These are phyloP conservation scores for Pristionchus pacificus DNA, from an alignment of 1,140 invertebrate genomes.

Conservation along the genomic window DNA sequence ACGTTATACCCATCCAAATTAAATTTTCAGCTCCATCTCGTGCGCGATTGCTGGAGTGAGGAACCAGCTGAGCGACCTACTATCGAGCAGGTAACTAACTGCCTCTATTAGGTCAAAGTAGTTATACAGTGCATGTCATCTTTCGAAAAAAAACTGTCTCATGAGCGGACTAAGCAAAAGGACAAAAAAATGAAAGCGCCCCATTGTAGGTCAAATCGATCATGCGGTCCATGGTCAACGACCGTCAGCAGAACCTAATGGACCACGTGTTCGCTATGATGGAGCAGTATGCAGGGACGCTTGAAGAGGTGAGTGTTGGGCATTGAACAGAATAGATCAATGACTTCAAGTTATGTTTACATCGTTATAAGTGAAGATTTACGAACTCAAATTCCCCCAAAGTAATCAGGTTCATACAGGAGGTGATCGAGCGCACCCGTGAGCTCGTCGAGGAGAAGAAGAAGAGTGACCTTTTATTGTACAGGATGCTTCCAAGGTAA, in stretches of 20 bases:
- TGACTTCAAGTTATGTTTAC: too few species aligned
- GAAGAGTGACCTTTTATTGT: slow-evolving; percentile 39
- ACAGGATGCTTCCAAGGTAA: slow-evolving; percentile 41
- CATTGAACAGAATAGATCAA: too few species aligned
- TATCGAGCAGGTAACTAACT: not conserved
- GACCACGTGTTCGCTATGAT: slow-evolving; percentile 34
- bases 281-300: slow-evolving; percentile 31
- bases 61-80: slow-evolving; percentile 11
- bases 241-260: slow-evolving; percentile 25
- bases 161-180: too few species aligned
- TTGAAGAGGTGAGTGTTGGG: slow-evolving; percentile 9
- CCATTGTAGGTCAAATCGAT: slow-evolving; percentile 12
- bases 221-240: not conserved
- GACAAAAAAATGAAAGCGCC: slow-evolving; percentile 12
- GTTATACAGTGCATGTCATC: too few species aligned
- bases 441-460: slow-evolving; percentile 41
- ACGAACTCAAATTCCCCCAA: not conserved
- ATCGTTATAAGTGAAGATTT: too few species aligned
- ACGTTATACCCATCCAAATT: too few species aligned
- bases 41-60: slow-evolving; percentile 34
- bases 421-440: slow-evolving; percentile 40
- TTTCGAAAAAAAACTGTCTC: too few species aligned
- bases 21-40: slow-evolving; percentile 35
- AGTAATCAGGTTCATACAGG: not conserved
- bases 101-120: too few species aligned